These are phyloP conservation scores for Lytechinus pictus DNA, from an alignment of 35 echinoderm and acorn worm genomes.

Conservation along the genomic window DNA sequence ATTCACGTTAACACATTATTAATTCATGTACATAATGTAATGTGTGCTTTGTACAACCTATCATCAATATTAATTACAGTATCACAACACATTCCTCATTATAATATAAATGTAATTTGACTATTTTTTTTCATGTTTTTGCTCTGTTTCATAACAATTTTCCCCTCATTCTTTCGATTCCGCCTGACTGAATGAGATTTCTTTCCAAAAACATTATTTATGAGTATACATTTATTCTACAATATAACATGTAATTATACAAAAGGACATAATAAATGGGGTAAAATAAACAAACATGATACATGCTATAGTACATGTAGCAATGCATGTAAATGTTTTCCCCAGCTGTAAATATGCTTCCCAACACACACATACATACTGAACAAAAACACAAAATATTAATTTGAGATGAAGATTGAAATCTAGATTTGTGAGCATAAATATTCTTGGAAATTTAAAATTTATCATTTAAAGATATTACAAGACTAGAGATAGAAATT, in stretches of 20 bases:
- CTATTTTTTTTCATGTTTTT: not conserved
- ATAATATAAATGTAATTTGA: slow-evolving; percentile 13
- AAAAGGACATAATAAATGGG: not conserved
- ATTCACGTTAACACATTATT: not conserved
- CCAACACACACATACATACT: not conserved
- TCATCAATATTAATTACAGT: slow-evolving; percentile 1
- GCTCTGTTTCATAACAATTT: not conserved
- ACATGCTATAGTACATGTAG: slow-evolving; percentile 5
- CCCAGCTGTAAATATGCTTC: slow-evolving; percentile 35
- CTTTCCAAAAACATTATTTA: not conserved
- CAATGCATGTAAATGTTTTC: not conserved
- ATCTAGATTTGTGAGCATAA: not conserved
- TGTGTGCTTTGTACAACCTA: slow-evolving; percentile 29
- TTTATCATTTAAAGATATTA: not conserved
- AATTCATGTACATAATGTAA: not conserved
- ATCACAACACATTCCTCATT: slow-evolving; percentile 3
- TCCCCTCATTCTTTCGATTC: not conserved
- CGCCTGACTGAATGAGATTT: not conserved
- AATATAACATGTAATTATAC: slow-evolving; percentile 31
- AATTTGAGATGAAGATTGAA: not conserved
- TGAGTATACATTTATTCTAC: slow-evolving; percentile 12
- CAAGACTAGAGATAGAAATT: too few relatives aligned
- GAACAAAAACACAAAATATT: not conserved
- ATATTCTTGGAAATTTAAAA: not conserved
- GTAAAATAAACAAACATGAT: slow-evolving; percentile 28